Evolutionary conservation across 2,888 invertebrate genomes (phyloP).

Genomic region (Phania funesta): DNA sequence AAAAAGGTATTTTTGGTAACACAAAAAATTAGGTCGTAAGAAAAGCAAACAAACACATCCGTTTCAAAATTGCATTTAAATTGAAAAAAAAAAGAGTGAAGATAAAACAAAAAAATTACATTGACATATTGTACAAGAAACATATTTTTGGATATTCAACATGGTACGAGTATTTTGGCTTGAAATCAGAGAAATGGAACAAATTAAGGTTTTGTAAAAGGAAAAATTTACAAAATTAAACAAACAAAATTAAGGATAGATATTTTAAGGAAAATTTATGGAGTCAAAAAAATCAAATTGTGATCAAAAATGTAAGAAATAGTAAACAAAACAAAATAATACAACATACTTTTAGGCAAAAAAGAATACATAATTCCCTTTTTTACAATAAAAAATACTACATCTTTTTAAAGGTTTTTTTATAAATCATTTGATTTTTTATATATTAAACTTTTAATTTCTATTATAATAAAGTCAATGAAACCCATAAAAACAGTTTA

Average conservation of each 20-base stretch:
- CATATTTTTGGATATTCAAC: slow-evolving; percentile 64
- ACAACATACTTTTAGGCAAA: slow-evolving; percentile 65
- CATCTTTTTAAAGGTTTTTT: slow-evolving; percentile 22
- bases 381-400: slow-evolving; percentile 28
- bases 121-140: slow-evolving; percentile 31
- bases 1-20: slow-evolving; percentile 65
- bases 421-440: slow-evolving; percentile 35
- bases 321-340: slow-evolving; percentile 56
- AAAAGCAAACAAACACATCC: slow-evolving; percentile 3
- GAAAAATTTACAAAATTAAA: slow-evolving; percentile 48
- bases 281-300: slow-evolving; percentile 78
- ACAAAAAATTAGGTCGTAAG: slow-evolving; percentile 55
- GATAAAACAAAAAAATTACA: background rate
- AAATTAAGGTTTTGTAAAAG: slow-evolving; percentile 37
- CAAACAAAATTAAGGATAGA: slow-evolving; percentile 58
- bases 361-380: slow-evolving; percentile 26
- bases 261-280: slow-evolving; percentile 69
- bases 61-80: slow-evolving; percentile 59
- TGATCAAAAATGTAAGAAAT: slow-evolving; percentile 72
- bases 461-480: slow-evolving; percentile 28
- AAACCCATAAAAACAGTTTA: too few relatives aligned
- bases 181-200: slow-evolving; percentile 34
- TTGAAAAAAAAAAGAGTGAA: slow-evolving; percentile 8
- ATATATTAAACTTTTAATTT: background rate
- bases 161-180: slow-evolving; percentile 59